These are phyloP conservation scores for Mylabris phalerata DNA, from an alignment of 1,140 invertebrate species.

Conservation along the genomic window DNA sequence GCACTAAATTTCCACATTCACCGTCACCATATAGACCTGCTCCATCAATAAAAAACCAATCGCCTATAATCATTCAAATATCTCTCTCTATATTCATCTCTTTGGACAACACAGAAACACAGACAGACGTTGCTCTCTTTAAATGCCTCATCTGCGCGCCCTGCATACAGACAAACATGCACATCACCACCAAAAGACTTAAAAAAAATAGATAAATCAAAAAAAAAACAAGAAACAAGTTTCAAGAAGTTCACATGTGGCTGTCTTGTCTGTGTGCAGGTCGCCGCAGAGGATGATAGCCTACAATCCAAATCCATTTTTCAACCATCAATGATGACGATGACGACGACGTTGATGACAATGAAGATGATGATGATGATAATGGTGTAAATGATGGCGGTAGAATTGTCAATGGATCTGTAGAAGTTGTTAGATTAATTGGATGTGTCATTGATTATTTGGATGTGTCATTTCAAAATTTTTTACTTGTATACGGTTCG, in stretches of 20 bases:
- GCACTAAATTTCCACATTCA: too few relatives aligned
- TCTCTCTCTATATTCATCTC: neutral
- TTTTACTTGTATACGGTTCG: too few relatives aligned
- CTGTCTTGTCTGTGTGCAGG: slow-evolving; percentile 42
- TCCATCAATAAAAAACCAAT: too few relatives aligned
- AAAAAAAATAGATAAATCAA: slow-evolving; percentile 10
- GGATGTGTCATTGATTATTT: too few relatives aligned
- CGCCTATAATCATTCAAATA: too few relatives aligned
- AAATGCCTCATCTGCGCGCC: slow-evolving; percentile 29
- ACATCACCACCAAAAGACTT: slow-evolving; percentile 36
- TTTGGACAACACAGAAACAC: slow-evolving; percentile 12
- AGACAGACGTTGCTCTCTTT: slow-evolving; percentile 11
- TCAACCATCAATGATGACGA: neutral
- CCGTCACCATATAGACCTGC: too few relatives aligned
- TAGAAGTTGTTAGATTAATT: too few relatives aligned
- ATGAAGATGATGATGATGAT: too few relatives aligned
- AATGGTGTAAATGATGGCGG: too few relatives aligned
- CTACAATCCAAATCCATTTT: neutral
- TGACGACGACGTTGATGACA: neutral
- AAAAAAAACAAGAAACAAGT: slow-evolving; percentile 23
- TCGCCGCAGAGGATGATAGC: slow-evolving; percentile 29
- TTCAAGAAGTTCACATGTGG: slow-evolving; percentile 32
- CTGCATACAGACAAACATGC: slow-evolving; percentile 44
- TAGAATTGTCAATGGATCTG: too few relatives aligned
- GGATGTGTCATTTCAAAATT: too few relatives aligned